Base-by-base conservation (phyloP, 2,888 invertebrate genomes). In the Mythimna pallens region DNA sequence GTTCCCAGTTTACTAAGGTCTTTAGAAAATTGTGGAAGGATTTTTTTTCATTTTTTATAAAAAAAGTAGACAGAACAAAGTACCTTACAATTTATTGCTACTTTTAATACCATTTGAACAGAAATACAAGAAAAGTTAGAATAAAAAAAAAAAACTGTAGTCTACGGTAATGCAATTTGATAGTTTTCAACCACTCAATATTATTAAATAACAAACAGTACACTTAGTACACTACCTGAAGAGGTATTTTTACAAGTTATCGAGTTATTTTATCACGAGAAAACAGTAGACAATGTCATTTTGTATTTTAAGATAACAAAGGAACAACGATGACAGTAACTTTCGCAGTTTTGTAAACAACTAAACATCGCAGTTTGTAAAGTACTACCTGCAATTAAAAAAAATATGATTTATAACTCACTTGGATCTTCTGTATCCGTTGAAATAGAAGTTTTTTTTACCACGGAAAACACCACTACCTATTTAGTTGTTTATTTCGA, bases 321-420 rank as follows among this genome's bases (percentile, higher is more conserved):
- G 34, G 61, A 68, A 61, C 20, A 73, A 43, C 61, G 82, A 76
- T 62, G 77, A 68, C 77, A 50, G 12, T n/a, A 76, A 68, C 14
- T 61, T 74, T 68, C 36, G n/a, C 14, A 67, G 57, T 64, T 57
- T 54, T 47, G 64, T 70, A 79, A 79, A 79, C 81, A 76, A 64
- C 30, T 20, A 43, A 65, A 65, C 47, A 59, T 75, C 55, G 52
- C 14, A 66, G 25, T 30, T 59, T 4, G 14, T 12, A 59, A 50
- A 59, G n/a, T 59, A 20, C 12, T 12, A 52, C 20, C 12, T 25
- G 30, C 6, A 74, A 14, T 74, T 0, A 6, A 25, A 12, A 22
- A 22, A 40, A 2, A 62, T 25, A 14, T 3, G 2, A 30, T 72
- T 7, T 7, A 20, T 47, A 5, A 50, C 76, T 81, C 25, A 79